Evolutionary conservation across 2,113 vertebrate genomes (phyloP).

Genomic region (Eidolon helvum): DNA sequence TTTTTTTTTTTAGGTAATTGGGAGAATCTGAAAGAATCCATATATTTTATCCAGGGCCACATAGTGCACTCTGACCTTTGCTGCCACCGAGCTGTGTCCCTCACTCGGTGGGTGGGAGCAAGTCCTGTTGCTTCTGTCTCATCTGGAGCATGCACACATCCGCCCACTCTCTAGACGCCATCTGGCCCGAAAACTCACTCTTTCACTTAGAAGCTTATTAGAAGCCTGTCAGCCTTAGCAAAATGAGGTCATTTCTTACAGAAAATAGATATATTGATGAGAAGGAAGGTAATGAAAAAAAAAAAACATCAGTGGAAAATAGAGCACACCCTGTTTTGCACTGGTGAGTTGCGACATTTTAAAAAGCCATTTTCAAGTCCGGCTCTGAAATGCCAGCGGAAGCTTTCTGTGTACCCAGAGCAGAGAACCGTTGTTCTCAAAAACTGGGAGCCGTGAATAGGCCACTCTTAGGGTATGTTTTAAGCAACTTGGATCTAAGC

Average conservation of each 20-base stretch:
- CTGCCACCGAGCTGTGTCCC: not conserved
- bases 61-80: not conserved
- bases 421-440: not conserved
- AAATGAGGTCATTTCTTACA: slow-evolving; percentile 20
- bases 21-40: not conserved
- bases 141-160: not conserved
- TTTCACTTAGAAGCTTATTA: slow-evolving; percentile 13
- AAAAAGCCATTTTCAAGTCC: slow-evolving; percentile 2
- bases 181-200: not conserved
- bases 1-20: not conserved
- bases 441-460: not conserved
- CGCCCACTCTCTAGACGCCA: not conserved
- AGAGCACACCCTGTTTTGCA: not conserved
- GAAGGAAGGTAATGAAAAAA: not conserved
- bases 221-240: not conserved
- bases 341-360: not conserved
- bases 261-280: not conserved
- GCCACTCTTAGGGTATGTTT: not conserved
- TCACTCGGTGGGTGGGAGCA: not conserved
- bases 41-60: not conserved
- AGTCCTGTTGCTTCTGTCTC: not conserved
- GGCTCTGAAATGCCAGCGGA: not conserved
- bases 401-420: not conserved
- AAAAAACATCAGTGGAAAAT: not conserved
- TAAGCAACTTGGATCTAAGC: not conserved